These are phyloP conservation scores for Syndactyla subalaris DNA, from an alignment of 2,797 vertebrate species.

Conservation along the genomic window DNA sequence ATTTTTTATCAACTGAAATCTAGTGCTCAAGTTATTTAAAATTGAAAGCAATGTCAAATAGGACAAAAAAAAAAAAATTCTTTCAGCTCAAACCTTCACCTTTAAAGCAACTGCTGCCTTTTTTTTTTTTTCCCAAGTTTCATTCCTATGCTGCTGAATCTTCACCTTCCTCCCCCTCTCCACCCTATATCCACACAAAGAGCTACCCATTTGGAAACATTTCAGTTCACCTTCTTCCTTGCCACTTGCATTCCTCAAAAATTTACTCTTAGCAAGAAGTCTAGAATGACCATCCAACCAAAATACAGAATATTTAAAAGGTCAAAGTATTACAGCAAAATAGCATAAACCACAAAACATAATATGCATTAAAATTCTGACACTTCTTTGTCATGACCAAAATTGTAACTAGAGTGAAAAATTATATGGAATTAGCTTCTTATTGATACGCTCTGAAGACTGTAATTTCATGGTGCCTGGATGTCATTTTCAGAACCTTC, in stretches of 20 bases:
- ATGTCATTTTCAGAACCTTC: slow-evolving; percentile 48
- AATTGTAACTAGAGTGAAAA: slow-evolving; percentile 45
- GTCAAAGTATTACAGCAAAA: background rate
- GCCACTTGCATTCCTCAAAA: background rate
- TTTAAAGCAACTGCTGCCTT: background rate
- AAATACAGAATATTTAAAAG: slow-evolving; percentile 12
- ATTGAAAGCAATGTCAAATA: background rate
- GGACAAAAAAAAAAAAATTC: background rate
- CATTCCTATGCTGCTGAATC: background rate
- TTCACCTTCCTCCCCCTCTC: background rate
- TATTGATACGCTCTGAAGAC: slow-evolving; percentile 40
- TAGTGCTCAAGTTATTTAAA: background rate
- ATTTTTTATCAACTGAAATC: background rate
- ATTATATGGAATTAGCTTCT: slow-evolving; percentile 61
- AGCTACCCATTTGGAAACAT: background rate
- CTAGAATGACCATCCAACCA: background rate
- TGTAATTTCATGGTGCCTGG: slow-evolving; percentile 63
- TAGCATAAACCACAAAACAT: slow-evolving; percentile 21
- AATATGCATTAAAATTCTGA: slow-evolving; percentile 27
- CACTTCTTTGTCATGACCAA: slow-evolving; percentile 35
- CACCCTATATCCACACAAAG: background rate
- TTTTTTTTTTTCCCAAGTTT: background rate
- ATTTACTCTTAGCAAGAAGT: background rate
- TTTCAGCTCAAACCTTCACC: background rate
- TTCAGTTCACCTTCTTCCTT: background rate